phyloP scores from a whole-genome alignment of 2,797 vertebrate species.

The Meda fulgida region DNA sequence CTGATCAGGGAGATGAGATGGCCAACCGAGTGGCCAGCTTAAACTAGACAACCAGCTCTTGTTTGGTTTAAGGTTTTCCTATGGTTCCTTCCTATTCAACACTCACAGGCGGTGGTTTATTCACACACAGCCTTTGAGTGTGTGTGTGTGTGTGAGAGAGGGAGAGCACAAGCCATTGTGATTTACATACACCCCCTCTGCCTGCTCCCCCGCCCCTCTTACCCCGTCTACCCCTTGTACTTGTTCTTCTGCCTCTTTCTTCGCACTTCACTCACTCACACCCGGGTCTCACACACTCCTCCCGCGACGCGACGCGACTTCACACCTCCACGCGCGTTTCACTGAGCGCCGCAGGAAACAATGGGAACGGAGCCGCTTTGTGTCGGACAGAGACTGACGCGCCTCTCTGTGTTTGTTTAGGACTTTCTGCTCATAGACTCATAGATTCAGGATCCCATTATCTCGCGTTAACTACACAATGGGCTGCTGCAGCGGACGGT shows the following conservation, averaged over 20 bases:
- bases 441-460: conserved; percentile 56
- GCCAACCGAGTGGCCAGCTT: neutral
- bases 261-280: neutral
- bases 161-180: neutral
- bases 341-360: conserved; percentile 37
- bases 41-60: neutral
- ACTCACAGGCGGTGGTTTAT: neutral
- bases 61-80: neutral
- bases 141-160: neutral
- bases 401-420: conserved; percentile 32
- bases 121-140: neutral
- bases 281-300: conserved; percentile 47
- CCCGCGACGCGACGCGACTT: neutral
- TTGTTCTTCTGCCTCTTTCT: neutral
- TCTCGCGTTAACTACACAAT: conserved; percentile 73
- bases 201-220: conserved; percentile 7
- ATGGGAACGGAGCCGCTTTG: conserved; percentile 35
- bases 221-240: neutral
- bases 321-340: conserved; percentile 15
- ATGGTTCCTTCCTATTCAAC: neutral
- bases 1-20: neutral
- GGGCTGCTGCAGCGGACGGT: conserved; percentile 90
- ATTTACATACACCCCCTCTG: conserved; percentile 21
- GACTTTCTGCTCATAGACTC: conserved; percentile 41
- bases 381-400: conserved; percentile 40